Evolutionary conservation across 2,888 invertebrate species (phyloP).

Genomic region (Pollenia labialis): DNA sequence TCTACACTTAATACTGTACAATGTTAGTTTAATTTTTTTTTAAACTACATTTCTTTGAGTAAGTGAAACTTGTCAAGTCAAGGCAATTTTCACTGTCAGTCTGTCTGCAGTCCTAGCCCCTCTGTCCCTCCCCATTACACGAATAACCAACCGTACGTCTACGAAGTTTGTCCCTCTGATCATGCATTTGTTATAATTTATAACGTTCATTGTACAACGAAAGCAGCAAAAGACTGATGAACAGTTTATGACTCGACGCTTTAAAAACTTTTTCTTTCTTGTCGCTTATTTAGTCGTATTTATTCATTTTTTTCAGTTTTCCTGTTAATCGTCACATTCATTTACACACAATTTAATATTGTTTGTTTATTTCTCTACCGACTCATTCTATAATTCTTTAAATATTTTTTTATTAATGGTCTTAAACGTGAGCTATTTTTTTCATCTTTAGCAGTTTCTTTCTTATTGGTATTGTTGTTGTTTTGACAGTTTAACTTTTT

Average conservation of each 20-base stretch:
- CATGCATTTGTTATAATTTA: constrained; percentile 66
- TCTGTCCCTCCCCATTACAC: neutral
- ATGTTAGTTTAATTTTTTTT: constrained; percentile 2
- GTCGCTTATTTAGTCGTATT: constrained; percentile 42
- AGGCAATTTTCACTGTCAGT: constrained; percentile 71
- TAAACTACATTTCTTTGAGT: constrained; percentile 45
- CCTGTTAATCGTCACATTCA: constrained; percentile 30
- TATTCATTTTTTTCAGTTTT: constrained; percentile 14
- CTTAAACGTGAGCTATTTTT: constrained; percentile 13
- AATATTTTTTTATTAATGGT: constrained; percentile 35
- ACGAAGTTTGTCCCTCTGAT: constrained; percentile 28
- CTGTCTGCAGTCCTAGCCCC: neutral
- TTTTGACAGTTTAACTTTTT: constrained; percentile 49
- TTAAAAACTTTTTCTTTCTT: constrained; percentile 72
- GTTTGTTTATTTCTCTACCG: constrained; percentile 32
- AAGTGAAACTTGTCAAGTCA: constrained; percentile 70
- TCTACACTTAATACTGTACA: constrained; percentile 23
- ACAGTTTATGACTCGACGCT: constrained; percentile 82
- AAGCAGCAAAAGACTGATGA: constrained; percentile 80
- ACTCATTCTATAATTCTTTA: constrained; percentile 19
- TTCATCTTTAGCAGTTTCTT: constrained; percentile 38
- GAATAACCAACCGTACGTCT: neutral
- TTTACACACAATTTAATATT: constrained; percentile 72
- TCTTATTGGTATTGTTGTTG: constrained; percentile 30
- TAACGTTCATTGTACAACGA: constrained; percentile 53